Conservation (phyloP, 2,113 vertebrate genomes). For the Euleptes europaea region DNA sequence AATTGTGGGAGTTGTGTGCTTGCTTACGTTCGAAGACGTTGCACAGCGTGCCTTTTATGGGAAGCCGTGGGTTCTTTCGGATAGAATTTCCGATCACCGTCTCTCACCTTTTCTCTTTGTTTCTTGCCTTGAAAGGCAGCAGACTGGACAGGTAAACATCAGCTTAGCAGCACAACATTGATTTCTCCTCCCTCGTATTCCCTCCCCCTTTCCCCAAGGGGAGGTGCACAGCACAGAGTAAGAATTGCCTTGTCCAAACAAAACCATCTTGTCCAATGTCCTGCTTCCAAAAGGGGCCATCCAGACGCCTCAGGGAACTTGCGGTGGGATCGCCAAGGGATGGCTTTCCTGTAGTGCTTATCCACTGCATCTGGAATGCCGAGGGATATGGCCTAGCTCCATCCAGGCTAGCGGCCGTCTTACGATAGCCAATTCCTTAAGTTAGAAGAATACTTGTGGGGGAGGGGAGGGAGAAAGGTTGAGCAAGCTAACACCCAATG, state of each 20-base stretch:
- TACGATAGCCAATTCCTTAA: too few relatives aligned
- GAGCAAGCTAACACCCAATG: neutral
- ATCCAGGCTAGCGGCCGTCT: neutral
- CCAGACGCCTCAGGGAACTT: neutral
- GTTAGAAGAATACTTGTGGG: too few relatives aligned
- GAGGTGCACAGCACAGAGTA: neutral
- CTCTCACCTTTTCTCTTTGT: neutral
- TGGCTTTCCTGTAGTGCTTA: neutral
- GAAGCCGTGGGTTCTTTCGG: neutral
- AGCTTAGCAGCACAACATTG: neutral
- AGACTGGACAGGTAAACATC: neutral
- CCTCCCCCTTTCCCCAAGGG: neutral
- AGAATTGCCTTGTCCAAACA: neutral
- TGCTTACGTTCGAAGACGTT: neutral
- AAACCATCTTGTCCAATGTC: neutral
- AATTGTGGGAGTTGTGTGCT: neutral
- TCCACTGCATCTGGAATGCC: neutral
- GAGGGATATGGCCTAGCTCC: neutral
- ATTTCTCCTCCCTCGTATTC: neutral
- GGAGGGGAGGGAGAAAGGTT: too few relatives aligned
- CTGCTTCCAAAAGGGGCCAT: neutral
- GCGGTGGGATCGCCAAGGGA: neutral
- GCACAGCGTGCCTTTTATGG: neutral
- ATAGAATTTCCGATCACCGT: neutral
- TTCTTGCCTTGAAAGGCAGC: neutral